Conservation (phyloP, 2,113 vertebrate species). For the Tonatia bakeri region DNA sequence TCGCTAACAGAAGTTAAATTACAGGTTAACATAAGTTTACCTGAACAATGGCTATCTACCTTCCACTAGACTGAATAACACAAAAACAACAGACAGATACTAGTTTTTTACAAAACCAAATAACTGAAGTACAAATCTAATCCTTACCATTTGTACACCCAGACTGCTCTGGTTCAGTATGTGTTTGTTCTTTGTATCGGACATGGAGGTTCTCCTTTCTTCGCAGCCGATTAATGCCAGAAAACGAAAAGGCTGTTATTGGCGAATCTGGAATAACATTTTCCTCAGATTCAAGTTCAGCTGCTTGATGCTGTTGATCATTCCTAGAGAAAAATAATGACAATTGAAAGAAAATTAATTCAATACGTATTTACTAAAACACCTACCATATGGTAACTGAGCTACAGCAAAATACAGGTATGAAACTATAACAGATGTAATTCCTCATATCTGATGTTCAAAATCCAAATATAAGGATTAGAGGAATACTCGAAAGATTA, state of each 20-base stretch:
- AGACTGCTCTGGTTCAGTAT: slow-evolving; percentile 59
- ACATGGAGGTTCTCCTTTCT: slow-evolving; percentile 84
- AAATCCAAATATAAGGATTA: slow-evolving; percentile 26
- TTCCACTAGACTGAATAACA: neutral
- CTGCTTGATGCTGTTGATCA: slow-evolving; percentile 65
- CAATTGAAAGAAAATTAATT: slow-evolving; percentile 33
- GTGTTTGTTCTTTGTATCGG: slow-evolving; percentile 85
- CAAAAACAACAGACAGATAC: neutral
- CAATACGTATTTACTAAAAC: slow-evolving; percentile 27
- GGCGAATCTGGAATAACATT: slow-evolving; percentile 93
- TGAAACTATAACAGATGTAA: neutral
- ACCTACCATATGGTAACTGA: neutral
- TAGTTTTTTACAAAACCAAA: neutral
- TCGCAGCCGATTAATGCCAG: slow-evolving; percentile 85
- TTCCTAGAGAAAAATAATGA: slow-evolving; percentile 65
- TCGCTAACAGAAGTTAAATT: neutral
- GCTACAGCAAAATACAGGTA: neutral
- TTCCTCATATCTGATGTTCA: neutral
- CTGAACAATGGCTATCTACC: neutral
- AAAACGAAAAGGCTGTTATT: slow-evolving; percentile 81
- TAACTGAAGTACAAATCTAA: neutral
- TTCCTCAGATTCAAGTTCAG: slow-evolving; percentile 81
- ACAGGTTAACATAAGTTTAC: neutral
- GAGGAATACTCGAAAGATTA: neutral
- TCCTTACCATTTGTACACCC: slow-evolving; percentile 71